Evolutionary conservation across 2,797 vertebrate species (phyloP), one percentile per base, ranked within the genome.

Genomic region (Naso thynnoides): DNA sequence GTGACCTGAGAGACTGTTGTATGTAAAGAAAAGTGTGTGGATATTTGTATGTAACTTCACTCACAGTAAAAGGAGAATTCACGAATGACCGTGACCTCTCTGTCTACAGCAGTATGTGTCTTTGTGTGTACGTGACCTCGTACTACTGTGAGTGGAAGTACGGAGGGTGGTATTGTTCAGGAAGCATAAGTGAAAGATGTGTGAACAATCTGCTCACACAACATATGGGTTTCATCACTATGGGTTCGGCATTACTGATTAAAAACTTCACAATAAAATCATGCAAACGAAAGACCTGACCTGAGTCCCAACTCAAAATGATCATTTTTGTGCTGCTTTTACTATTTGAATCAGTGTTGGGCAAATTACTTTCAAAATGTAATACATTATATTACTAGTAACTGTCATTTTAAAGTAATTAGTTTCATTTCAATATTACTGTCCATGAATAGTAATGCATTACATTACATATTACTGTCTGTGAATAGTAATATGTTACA

Each of bases 1-100:
- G 39, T 79, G 87, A 84, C 83, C 81, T 71, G 38, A 70, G 64
- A 80, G 66, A 70, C 44, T 79, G 39, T 49, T 52, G 63, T 86
- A 58, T 56, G 36, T 52, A 24, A 21, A 8, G 9, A 21, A 78
- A 52, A 39, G 54, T 36, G 33, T 42, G 54, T 70, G 59, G 45
- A 26, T 27, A 21, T 27, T 50, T 58, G 42, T 84, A 52, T 60
- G 29, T 63, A 49, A 60, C 65, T 49, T 33, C 31, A 33, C 69
- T 79, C 45, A 70, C 42, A 31, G 64, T 55, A 53, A 78, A 47
- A 67, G 47, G 50, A 75, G 70, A 70, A 71, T 38, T 41, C 36
- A 31, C 50, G 59, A 65, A 60, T 77, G 71, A 42, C 63, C 11
- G 0, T 55, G 83, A 79, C 78, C 70, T 50, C 33, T 58, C 6